These are phyloP conservation scores for Myotis lucifugus DNA, from an alignment of 2,113 vertebrate genomes.

Conservation along the genomic window DNA sequence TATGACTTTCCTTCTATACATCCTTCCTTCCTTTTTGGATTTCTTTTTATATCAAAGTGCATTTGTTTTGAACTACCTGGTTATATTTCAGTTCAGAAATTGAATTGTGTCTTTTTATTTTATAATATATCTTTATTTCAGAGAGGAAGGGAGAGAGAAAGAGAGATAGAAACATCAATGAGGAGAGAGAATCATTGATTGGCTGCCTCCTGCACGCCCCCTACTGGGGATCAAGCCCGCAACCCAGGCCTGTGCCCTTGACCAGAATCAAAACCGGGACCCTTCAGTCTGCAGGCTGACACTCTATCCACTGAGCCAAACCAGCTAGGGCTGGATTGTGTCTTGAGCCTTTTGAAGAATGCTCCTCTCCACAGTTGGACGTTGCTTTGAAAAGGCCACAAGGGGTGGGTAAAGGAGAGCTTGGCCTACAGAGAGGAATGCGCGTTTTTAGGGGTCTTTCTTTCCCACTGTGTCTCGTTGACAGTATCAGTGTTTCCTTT, in stretches of 20 bases:
- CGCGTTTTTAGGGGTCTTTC: not conserved
- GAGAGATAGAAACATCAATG: too few relatives aligned
- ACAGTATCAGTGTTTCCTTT: not conserved
- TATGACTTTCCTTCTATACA: not conserved
- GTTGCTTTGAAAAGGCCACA: not conserved
- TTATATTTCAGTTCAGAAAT: conserved; percentile 13
- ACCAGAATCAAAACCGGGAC: too few relatives aligned
- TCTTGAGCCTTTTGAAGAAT: not conserved
- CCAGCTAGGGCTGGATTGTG: not conserved
- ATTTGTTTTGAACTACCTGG: not conserved
- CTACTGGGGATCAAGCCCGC: too few relatives aligned
- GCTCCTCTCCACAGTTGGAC: not conserved
- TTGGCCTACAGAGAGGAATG: not conserved
- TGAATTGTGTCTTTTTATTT: not conserved
- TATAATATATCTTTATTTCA: too few relatives aligned
- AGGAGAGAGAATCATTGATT: too few relatives aligned
- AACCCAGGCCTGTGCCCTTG: too few relatives aligned
- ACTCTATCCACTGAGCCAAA: too few relatives aligned
- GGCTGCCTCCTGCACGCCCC: too few relatives aligned
- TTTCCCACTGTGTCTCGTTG: not conserved
- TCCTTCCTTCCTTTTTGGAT: not conserved
- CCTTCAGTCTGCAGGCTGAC: too few relatives aligned
- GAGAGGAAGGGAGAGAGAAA: too few relatives aligned
- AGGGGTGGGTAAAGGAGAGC: not conserved
- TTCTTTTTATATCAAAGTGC: not conserved